Conservation (phyloP, 1,140 invertebrate genomes). For the Cydia amplana region DNA sequence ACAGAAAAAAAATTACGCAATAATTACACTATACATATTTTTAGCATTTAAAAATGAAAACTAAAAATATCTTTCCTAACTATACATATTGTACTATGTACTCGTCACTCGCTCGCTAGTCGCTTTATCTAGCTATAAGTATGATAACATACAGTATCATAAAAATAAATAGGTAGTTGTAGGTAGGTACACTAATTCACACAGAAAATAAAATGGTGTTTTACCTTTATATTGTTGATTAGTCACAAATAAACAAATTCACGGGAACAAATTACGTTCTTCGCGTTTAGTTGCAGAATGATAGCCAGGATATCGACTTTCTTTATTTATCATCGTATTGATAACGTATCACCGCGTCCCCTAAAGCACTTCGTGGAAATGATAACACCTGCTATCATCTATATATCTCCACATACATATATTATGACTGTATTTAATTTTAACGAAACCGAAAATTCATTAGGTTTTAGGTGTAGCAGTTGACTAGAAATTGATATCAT, state of each 20-base stretch:
- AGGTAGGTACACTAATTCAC: too few species aligned
- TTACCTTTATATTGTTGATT: not conserved
- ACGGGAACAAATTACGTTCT: not conserved
- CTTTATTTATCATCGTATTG: slow-evolving; percentile 14
- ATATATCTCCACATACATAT: not conserved
- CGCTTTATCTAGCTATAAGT: too few species aligned
- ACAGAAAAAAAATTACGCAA: not conserved
- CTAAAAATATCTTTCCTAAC: too few species aligned
- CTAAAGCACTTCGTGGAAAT: slow-evolving; percentile 19
- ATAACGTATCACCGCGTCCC: slow-evolving; percentile 11
- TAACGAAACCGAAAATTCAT: not conserved
- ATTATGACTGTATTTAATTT: not conserved
- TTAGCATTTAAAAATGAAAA: too few species aligned
- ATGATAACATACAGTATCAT: too few species aligned
- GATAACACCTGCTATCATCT: too few species aligned
- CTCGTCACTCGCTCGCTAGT: too few species aligned
- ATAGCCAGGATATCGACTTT: slow-evolving; percentile 22
- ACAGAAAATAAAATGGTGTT: not conserved
- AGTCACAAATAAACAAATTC: not conserved
- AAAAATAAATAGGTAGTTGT: too few species aligned
- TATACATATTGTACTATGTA: too few species aligned
- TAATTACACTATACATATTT: not conserved
- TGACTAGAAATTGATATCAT: not conserved
- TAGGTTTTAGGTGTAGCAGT: not conserved
- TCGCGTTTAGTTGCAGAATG: slow-evolving; percentile 14